Conservation (phyloP, 2,797 vertebrate genomes). For the Pseudomugil tenellus region DNA sequence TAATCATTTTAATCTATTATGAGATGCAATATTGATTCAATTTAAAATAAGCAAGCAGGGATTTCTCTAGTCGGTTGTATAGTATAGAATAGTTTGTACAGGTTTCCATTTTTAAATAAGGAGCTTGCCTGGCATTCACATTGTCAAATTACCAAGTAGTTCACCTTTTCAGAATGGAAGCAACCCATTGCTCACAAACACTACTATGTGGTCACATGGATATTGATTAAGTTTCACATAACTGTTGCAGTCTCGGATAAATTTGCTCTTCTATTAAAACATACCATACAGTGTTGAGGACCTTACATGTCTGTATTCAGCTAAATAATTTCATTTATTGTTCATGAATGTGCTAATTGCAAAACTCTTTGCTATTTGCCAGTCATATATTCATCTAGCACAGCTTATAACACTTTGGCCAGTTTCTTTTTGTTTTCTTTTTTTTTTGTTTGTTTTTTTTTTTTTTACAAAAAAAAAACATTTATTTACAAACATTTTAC, state of each 20-base stretch:
- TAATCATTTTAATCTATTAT: not conserved
- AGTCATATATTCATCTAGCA: not conserved
- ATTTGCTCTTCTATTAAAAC: not conserved
- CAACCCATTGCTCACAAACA: not conserved
- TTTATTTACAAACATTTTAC: constrained; percentile 45
- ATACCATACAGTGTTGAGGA: not conserved
- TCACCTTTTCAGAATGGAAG: not conserved
- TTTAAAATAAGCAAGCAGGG: not conserved
- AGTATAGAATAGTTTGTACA: not conserved
- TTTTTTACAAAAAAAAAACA: too few relatives aligned
- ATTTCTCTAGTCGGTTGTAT: not conserved
- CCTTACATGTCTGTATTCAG: not conserved
- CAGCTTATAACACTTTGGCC: not conserved
- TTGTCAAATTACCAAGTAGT: not conserved
- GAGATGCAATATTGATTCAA: not conserved
- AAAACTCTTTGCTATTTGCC: not conserved
- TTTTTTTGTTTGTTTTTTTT: too few relatives aligned
- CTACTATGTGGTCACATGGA: not conserved
- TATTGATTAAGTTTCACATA: not conserved
- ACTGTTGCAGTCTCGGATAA: not conserved
- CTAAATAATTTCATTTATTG: not conserved
- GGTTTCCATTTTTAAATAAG: not conserved
- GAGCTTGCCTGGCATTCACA: not conserved
- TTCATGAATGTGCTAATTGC: not conserved
- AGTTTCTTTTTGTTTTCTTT: not conserved